Conservation (phyloP, 1,140 invertebrate genomes). For the Ericerus pela region DNA sequence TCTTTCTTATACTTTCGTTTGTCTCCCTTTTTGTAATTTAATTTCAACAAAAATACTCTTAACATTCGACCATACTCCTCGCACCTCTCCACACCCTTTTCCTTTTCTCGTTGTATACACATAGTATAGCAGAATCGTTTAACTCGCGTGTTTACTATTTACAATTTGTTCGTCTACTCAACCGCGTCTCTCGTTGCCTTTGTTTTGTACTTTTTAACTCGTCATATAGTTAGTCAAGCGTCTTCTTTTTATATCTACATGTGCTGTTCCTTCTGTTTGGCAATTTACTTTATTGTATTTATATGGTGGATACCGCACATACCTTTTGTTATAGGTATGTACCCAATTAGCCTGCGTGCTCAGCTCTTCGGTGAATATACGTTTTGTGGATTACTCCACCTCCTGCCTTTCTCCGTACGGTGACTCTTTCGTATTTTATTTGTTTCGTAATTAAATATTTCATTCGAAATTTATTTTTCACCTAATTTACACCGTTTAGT, state of each 20-base stretch:
- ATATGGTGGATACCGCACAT: no score
- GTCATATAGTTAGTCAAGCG: no score
- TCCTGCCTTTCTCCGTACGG: slow-evolving; percentile 2
- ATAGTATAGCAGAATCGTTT: no score
- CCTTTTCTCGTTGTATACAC: no score
- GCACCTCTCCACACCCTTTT: no score
- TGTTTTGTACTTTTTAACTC: no score
- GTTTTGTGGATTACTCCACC: no score
- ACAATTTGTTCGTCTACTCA: background rate
- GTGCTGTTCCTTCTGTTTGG: background rate
- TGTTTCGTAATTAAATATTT: slow-evolving; percentile 23
- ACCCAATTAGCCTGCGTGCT: no score
- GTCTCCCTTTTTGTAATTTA: background rate
- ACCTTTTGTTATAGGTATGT: slow-evolving; percentile 19
- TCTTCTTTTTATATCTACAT: background rate
- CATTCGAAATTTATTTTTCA: no score
- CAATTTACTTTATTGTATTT: slow-evolving; percentile 20
- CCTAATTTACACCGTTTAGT: no score
- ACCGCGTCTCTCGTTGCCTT: background rate
- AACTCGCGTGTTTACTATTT: slow-evolving; percentile 1
- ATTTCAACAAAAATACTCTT: background rate
- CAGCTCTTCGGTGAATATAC: no score
- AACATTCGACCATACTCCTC: no score
- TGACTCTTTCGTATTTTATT: slow-evolving; percentile 19
- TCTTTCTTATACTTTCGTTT: background rate